A percentile compares a stretch with the other conserved stretches of the same genome.
Conservation (phyloP, 2,113 vertebrate species). For the Coreoperca whiteheadi region DNA sequence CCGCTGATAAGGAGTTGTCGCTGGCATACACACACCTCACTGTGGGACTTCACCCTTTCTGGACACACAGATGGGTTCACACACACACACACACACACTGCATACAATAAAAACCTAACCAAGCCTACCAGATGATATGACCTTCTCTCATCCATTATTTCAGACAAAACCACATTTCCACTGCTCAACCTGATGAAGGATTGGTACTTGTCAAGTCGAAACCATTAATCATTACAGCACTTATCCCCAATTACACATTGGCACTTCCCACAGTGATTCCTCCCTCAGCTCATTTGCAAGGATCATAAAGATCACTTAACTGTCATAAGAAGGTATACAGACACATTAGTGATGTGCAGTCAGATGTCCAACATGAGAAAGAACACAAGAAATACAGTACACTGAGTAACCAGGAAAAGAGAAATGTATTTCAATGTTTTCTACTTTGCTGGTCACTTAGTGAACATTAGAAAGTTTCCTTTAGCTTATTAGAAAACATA, state of each 20-base stretch:
- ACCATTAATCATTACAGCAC: background rate
- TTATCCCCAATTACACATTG: background rate
- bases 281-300: background rate
- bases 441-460: background rate
- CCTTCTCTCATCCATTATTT: slow-evolving; percentile 37
- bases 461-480: background rate
- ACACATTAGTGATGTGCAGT: background rate
- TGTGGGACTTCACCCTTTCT: slow-evolving; percentile 59
- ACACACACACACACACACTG: slow-evolving; percentile 8
- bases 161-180: background rate
- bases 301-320: background rate
- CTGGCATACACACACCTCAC: slow-evolving; percentile 75
- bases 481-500: background rate
- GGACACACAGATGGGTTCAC: slow-evolving; percentile 40
- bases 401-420: background rate
- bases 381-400: background rate
- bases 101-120: slow-evolving; percentile 31
- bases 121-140: slow-evolving; percentile 37
- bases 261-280: background rate
- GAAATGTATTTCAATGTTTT: background rate
- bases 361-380: background rate
- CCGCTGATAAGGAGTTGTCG: slow-evolving; percentile 82
- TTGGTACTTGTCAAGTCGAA: background rate
- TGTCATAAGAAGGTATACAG: background rate
- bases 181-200: background rate